Base-by-base conservation (phyloP, 2,113 vertebrate genomes). In the Neodon shergylaensis region DNA sequence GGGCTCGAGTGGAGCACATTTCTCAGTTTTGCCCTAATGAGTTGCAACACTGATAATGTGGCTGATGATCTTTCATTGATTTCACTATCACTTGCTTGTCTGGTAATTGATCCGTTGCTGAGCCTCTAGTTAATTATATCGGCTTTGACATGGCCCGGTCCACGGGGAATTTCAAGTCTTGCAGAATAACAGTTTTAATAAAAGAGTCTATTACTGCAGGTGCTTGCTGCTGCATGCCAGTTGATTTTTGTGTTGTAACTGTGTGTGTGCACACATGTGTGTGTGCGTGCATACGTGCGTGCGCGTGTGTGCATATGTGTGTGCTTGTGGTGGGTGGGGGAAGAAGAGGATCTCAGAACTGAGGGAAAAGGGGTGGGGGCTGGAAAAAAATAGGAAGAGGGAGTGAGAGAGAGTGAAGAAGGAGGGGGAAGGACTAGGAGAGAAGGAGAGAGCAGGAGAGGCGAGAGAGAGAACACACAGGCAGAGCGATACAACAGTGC, bases 11-110 rank as follows among this genome's bases (percentile, higher is more conserved):
- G 99, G 99, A 99, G 99, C 99, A 99, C 99, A 99, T 99, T 99
- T 99, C 99, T 99, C 99, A 99, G 99, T 99, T 99, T 99, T 99
- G 98, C 99, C 99, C 99, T 99, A 99, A 99, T 99, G 99, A 99
- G 99, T 99, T 99, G 99, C 99, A 99, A 99, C 99, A 99, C 99
- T 99, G 99, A 99, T 99, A 99, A 99, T 99, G 99, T 99, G 99
- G 99, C 99, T 99, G 99, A 99, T 99, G 99, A 99, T 99, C 99
- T 99, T 99, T 99, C 99, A 99, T 99, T 99, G 99, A 99, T 99
- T 99, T 99, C 99, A 99, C 99, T 99, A 99, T 99, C 99, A 99
- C 99, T 99, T 99, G 99, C 99, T 99, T 99, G 99, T 99, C 99
- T 99, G 99, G 99, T 99, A 99, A 99, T 99, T 99, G 99, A 99